Base-by-base conservation (phyloP, 35 echinoderm and acorn worm genomes). In the Heliocidaris erythrogramma region DNA sequence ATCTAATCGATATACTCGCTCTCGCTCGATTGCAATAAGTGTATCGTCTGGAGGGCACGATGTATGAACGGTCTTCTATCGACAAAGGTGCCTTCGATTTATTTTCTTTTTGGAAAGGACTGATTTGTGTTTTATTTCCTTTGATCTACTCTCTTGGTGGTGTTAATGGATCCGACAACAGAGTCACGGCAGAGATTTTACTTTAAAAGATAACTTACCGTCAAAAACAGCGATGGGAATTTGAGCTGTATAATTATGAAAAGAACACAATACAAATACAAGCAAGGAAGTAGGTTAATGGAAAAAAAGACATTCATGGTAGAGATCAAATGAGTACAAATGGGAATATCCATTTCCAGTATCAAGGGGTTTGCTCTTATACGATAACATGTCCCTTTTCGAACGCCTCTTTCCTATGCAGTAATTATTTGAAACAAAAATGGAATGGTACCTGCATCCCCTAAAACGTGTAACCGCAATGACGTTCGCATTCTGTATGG, bases 21-120 rank as follows among this genome's bases (percentile, higher is more conserved):
- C 87, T 89, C 87, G 87, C 87, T 89, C 87, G 87, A 89, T 89
- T 89, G 87, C 31, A 89, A 89, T 89, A 89, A 89, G 87, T 89
- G 87, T 89, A 89, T 89, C 87, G 87, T 89, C 47, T 89, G 87
- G 87, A 32, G 87, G 29, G 24, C 31, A 14, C 29, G 27, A 4
- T 42, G 47, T 18, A 48, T 89, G 32, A 27, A 48, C 32, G 87
- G 32, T 31, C 47, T 2, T n/a, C 87, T 7, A 89, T 89, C 87
- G 87, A 89, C 47, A 89, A 42, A 88, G 31, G 87, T 31, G 87
- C 65, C 7, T 78, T 78, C 65, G 65, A 78, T 78, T 78, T 78
- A 78, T 27, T 78, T 78, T 78, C 65, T 18, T 78, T 78, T 78
- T 24, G 21, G 65, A 78, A 78, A 78, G 65, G 65, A 78, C 65